Percentiles rank a stretch among this genome's conserved stretches.
Evolutionary conservation across 2,113 vertebrate genomes (phyloP).

Genomic region (Lamprologus tigripictilis): DNA sequence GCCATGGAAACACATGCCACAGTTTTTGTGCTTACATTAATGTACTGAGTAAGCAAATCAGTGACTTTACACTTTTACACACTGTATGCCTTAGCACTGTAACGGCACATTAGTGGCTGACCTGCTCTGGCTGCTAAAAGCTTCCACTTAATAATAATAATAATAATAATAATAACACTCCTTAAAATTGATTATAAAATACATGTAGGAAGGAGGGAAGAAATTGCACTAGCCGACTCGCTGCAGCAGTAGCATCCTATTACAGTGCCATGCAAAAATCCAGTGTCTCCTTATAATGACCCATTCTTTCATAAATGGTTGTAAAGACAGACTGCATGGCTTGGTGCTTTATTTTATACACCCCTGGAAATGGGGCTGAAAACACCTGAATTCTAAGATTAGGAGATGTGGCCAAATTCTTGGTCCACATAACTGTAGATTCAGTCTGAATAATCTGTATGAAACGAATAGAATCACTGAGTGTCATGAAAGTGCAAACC

Average conservation of each 20-base stretch:
- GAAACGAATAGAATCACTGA: not conserved
- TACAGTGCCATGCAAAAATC: not conserved
- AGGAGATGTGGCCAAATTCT: not conserved
- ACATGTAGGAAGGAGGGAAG: not conserved
- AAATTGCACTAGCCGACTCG: not conserved
- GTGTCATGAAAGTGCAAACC: not conserved
- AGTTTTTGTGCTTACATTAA: not conserved
- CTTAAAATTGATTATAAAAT: not conserved
- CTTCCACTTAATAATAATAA: not conserved
- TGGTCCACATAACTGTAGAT: not conserved
- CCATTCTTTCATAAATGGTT: not conserved
- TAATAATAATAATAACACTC: not conserved
- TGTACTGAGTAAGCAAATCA: not conserved
- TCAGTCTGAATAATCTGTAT: not conserved
- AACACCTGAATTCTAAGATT: not conserved
- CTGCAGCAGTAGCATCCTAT: not conserved
- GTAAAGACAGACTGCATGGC: not conserved
- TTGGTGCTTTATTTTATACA: not conserved
- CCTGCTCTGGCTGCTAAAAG: not conserved
- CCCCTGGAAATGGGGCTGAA: not conserved
- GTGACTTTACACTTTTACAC: not conserved
- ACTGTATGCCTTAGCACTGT: not conserved
- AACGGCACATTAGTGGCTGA: not conserved
- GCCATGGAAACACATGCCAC: not conserved
- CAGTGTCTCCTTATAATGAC: not conserved